A percentile compares a stretch with the other conserved stretches of the same genome.
phyloP scores from a whole-genome alignment of 2,797 vertebrate species.

The Sarcophilus harrisii region DNA sequence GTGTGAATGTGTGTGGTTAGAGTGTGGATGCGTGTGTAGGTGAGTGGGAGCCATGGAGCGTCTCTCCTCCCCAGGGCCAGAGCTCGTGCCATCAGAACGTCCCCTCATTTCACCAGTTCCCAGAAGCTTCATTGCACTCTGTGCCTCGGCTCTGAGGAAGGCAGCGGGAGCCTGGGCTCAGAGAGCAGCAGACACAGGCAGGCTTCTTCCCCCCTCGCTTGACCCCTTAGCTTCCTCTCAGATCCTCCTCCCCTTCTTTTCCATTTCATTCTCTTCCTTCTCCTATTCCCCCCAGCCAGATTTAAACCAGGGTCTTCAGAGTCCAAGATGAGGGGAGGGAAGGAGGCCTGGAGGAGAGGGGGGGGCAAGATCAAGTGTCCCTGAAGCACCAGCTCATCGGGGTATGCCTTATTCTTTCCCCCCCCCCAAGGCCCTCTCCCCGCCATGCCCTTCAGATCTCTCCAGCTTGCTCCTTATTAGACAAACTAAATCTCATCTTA shows the following conservation, averaged over 20 bases:
- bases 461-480: background rate
- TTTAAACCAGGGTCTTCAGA: background rate
- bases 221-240: background rate
- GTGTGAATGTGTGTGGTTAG: background rate
- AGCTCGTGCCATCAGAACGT: background rate
- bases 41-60: background rate
- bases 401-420: background rate
- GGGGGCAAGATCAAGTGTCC: background rate
- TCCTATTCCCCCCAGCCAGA: background rate
- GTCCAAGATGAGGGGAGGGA: background rate
- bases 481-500: background rate
- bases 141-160: background rate
- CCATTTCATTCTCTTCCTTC: background rate
- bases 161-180: background rate
- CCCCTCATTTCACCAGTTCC: background rate
- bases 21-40: background rate
- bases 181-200: background rate
- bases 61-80: background rate
- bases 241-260: background rate
- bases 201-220: background rate
- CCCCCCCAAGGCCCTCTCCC: background rate
- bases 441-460: background rate
- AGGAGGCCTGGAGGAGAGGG: background rate
- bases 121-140: background rate
- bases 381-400: background rate